These are phyloP conservation scores for Oncorhynchus gorbuscha DNA, from an alignment of 2,113 vertebrate species.

Conservation along the genomic window DNA sequence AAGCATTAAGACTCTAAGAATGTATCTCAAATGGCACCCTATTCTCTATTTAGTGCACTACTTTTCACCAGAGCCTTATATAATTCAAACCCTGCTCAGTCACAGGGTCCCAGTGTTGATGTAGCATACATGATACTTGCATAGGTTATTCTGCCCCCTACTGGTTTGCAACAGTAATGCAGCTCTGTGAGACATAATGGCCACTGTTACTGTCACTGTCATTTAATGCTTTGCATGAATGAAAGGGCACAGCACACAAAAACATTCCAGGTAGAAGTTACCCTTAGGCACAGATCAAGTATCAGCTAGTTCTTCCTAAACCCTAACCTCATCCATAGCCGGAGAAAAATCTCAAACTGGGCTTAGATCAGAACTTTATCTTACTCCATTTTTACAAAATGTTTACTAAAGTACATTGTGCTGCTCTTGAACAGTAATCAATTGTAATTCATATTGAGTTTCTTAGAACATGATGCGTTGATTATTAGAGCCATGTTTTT, in stretches of 20 bases:
- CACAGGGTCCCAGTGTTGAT: too few species aligned
- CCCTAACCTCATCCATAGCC: slow-evolving; percentile 22
- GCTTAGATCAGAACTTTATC: slow-evolving; percentile 18
- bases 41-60: too few species aligned
- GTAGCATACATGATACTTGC: too few species aligned
- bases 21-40: too few species aligned
- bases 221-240: background rate
- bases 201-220: background rate
- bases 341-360: background rate
- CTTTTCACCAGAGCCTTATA: too few species aligned
- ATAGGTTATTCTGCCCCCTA: slow-evolving; percentile 48
- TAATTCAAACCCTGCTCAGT: too few species aligned
- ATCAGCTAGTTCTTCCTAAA: slow-evolving; percentile 33
- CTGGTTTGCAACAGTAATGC: slow-evolving; percentile 31
- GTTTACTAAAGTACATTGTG: background rate
- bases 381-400: background rate
- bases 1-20: too few species aligned
- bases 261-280: background rate
- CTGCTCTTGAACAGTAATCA: background rate
- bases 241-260: background rate
- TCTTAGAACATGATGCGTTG: slow-evolving; percentile 32
- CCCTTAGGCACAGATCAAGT: background rate
- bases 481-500: slow-evolving; percentile 34
- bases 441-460: slow-evolving; percentile 31
- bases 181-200: background rate